A percentile compares a stretch with the other conserved stretches of the same genome.
Evolutionary conservation across 2,888 invertebrate genomes (phyloP).

Genomic region (Andrena minutula): DNA sequence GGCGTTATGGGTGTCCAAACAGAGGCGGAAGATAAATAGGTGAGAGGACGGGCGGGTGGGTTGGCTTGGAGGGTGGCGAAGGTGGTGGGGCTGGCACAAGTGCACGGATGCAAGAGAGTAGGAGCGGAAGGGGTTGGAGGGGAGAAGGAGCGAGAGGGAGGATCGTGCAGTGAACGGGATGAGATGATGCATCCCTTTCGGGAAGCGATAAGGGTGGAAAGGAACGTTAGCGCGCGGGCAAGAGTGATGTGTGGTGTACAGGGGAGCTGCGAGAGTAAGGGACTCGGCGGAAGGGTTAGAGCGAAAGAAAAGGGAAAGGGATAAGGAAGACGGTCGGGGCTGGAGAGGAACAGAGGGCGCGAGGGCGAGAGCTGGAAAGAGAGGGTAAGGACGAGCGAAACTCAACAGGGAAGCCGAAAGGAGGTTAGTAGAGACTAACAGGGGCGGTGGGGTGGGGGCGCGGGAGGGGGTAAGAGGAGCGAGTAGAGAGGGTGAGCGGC

Average conservation of each 20-base stretch:
- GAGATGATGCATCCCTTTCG: neutral
- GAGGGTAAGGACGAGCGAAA: conserved; percentile 14
- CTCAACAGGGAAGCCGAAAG: conserved; percentile 24
- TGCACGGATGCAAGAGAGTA: neutral
- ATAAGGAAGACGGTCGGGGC: neutral
- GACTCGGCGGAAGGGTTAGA: neutral
- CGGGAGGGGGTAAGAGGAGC: conserved; percentile 19
- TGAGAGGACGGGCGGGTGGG: conserved; percentile 10
- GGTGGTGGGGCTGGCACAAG: neutral
- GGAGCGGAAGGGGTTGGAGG: neutral
- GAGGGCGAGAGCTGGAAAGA: neutral
- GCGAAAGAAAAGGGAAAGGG: neutral
- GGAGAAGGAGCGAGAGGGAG: conserved; percentile 5
- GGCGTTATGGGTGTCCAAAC: conserved; percentile 43
- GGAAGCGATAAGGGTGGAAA: neutral
- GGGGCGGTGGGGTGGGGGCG: neutral
- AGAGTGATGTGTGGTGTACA: neutral
- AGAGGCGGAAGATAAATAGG: conserved; percentile 43
- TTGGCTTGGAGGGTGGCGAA: neutral
- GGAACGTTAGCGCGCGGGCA: neutral
- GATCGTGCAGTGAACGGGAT: neutral
- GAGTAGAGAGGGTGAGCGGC: conserved; percentile 35
- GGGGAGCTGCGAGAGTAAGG: too few relatives aligned
- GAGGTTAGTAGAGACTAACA: conserved; percentile 38
- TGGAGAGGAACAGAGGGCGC: neutral